phyloP scores from a whole-genome alignment of 2,797 vertebrate genomes.

The Catharus ustulatus region DNA sequence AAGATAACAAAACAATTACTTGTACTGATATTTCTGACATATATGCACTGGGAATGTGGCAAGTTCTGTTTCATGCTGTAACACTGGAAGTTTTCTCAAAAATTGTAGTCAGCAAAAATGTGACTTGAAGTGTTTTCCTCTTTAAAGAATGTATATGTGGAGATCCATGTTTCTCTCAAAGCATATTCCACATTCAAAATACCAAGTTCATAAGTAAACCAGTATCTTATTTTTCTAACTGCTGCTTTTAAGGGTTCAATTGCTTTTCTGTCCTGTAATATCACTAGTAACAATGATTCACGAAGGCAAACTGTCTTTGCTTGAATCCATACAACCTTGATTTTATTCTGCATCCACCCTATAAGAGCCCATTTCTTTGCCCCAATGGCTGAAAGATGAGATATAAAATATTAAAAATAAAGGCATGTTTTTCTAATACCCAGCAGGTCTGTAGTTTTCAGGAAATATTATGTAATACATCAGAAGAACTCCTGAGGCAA shows the following conservation, averaged over 20 bases:
- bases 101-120: background rate
- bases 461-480: background rate
- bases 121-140: background rate
- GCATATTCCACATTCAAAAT: background rate
- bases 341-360: background rate
- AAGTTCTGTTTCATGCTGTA: background rate
- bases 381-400: background rate
- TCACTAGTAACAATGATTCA: background rate
- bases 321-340: background rate
- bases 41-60: background rate
- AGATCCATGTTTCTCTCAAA: background rate
- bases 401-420: background rate
- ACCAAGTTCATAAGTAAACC: background rate
- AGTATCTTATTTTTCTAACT: background rate
- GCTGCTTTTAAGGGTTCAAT: background rate
- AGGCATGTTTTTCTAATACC: background rate
- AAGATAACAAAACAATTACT: slow-evolving; percentile 5
- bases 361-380: background rate
- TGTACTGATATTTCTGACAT: background rate
- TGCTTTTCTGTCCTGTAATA: background rate
- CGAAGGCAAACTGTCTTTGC: background rate
- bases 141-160: background rate
- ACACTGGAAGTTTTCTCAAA: background rate
- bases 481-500: background rate
- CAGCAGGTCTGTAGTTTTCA: background rate